These are phyloP conservation scores for Sisor rabdophorus DNA, from an alignment of 2,113 vertebrate species.

Conservation along the genomic window DNA sequence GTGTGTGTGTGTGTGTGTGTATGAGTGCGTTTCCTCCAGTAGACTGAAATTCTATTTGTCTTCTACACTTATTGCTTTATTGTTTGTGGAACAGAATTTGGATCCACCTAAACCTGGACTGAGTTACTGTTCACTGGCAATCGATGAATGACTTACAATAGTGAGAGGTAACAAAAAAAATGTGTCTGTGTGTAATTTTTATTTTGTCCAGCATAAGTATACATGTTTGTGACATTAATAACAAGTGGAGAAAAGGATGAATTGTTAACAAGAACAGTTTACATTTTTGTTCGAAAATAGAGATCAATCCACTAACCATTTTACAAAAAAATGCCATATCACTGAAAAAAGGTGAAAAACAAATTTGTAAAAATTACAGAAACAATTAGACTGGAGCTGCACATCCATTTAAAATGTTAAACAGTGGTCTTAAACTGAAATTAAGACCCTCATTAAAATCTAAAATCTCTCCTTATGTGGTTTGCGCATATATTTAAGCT, in stretches of 20 bases:
- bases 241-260: too few species aligned
- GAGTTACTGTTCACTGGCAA: too few species aligned
- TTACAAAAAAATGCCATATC: too few species aligned
- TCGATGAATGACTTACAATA: neutral
- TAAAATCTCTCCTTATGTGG: slow-evolving; percentile 53
- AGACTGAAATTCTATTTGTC: neutral
- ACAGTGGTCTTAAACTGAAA: slow-evolving; percentile 47
- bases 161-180: neutral
- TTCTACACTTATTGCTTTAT: neutral
- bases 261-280: too few species aligned
- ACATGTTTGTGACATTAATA: too few species aligned
- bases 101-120: neutral
- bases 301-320: too few species aligned
- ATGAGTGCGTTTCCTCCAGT: neutral
- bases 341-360: too few species aligned
- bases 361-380: neutral
- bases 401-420: neutral
- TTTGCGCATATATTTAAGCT: slow-evolving; percentile 20
- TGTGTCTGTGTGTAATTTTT: neutral
- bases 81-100: neutral
- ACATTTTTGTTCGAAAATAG: too few species aligned
- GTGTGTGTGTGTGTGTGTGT: neutral
- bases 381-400: neutral
- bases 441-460: slow-evolving; percentile 54
- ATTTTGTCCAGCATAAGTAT: too few species aligned